A percentile compares a stretch with the other conserved stretches of the same genome.
These are phyloP conservation scores for Tenebrio molitor DNA, from an alignment of 1,140 invertebrate species.

Conservation along the genomic window DNA sequence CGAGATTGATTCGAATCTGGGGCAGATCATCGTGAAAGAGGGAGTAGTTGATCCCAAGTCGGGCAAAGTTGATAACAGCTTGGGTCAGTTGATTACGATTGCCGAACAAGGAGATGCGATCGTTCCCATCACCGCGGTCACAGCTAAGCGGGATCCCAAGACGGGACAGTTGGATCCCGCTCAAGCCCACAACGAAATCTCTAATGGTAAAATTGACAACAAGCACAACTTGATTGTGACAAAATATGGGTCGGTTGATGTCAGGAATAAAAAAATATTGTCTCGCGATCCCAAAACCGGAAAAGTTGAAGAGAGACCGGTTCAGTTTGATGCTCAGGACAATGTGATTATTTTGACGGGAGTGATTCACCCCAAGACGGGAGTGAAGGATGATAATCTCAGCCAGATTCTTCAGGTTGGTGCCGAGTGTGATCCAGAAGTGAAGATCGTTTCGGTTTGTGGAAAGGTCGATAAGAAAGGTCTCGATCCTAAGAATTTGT, in stretches of 20 bases:
- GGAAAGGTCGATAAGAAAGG: conserved; percentile 77
- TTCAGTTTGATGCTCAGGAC: conserved; percentile 72
- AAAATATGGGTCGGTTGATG: conserved; percentile 69
- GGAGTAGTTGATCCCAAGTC: conserved; percentile 71
- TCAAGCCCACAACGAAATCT: conserved; percentile 67
- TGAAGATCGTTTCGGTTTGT: conserved; percentile 74
- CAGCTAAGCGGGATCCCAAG: conserved; percentile 70
- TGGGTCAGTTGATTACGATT: conserved; percentile 70
- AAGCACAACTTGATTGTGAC: conserved; percentile 75
- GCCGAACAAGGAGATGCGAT: conserved; percentile 68
- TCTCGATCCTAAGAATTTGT: conserved; percentile 74
- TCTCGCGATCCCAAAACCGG: conserved; percentile 69
- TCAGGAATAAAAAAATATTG: conserved; percentile 58
- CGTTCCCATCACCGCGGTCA: conserved; percentile 71
- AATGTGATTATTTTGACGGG: conserved; percentile 76
- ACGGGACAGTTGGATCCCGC: conserved; percentile 68
- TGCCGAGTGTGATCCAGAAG: conserved; percentile 75
- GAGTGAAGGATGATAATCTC: conserved; percentile 72
- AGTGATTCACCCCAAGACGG: conserved; percentile 71
- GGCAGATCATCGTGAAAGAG: conserved; percentile 73
- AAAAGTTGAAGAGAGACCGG: conserved; percentile 66
- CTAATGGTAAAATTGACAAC: conserved; percentile 75
- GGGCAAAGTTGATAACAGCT: conserved; percentile 69
- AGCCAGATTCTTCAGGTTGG: conserved; percentile 77
- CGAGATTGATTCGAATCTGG: conserved; percentile 71